Evolutionary conservation across 2,888 invertebrate species (phyloP).

Genomic region (Dromius quadrimaculatus): DNA sequence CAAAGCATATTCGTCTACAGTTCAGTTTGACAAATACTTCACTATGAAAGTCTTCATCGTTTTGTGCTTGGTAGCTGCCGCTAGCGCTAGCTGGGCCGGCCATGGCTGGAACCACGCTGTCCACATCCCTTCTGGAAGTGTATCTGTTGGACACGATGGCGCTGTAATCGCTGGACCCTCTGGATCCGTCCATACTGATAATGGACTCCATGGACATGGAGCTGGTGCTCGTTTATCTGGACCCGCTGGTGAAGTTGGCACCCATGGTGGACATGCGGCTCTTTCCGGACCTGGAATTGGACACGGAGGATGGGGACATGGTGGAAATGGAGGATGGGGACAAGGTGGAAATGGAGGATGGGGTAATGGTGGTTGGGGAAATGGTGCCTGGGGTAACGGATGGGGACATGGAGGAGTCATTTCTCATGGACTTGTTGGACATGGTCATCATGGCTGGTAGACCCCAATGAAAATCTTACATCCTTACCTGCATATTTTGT

Average conservation of each 20-base stretch:
- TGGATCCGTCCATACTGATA: slow-evolving; percentile 35
- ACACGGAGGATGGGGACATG: slow-evolving; percentile 38
- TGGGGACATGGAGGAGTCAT: slow-evolving; percentile 1
- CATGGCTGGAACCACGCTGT: slow-evolving; percentile 4
- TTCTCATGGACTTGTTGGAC: slow-evolving; percentile 15
- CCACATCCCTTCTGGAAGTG: slow-evolving; percentile 40
- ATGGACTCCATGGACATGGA: slow-evolving; percentile 45
- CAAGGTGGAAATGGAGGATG: neutral
- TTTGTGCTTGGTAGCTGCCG: neutral
- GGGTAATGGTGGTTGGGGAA: slow-evolving; percentile 46
- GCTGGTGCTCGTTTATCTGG: slow-evolving; percentile 52
- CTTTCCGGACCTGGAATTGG: slow-evolving; percentile 40
- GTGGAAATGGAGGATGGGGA: slow-evolving; percentile 36
- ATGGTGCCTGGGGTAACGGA: slow-evolving; percentile 44
- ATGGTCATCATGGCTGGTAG: slow-evolving; percentile 54
- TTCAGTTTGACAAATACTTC: too few species aligned
- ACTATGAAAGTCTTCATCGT: too few species aligned
- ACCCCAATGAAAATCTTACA: slow-evolving; percentile 39
- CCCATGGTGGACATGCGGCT: slow-evolving; percentile 35
- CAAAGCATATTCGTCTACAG: too few species aligned
- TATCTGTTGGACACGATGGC: slow-evolving; percentile 25
- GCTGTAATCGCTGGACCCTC: slow-evolving; percentile 52
- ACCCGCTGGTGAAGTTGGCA: slow-evolving; percentile 42
- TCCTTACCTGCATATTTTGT: slow-evolving; percentile 20
- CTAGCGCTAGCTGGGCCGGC: neutral